Evolutionary conservation across 2,113 vertebrate genomes (phyloP).

Genomic region (Scalopus aquaticus): DNA sequence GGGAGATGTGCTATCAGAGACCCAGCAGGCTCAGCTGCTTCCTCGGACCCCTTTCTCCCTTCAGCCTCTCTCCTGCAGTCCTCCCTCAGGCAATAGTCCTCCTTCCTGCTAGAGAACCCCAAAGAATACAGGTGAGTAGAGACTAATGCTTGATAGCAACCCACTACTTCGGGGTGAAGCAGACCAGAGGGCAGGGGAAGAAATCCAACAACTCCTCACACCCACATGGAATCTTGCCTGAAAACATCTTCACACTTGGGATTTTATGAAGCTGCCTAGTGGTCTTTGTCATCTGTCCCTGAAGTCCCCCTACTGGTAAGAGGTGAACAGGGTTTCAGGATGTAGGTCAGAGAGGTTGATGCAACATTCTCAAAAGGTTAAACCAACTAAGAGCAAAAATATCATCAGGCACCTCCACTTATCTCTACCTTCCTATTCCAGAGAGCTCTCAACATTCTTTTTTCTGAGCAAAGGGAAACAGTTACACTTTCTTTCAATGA

Average conservation of each 20-base stretch:
- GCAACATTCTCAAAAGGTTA: not conserved
- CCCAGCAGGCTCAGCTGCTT: constrained; percentile 46
- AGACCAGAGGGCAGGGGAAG: not conserved
- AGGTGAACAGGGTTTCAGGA: not conserved
- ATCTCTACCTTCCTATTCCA: not conserved
- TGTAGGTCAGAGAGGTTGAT: not conserved
- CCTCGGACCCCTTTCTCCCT: not conserved
- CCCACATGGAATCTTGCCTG: not conserved
- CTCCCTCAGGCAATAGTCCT: not conserved
- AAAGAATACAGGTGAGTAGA: not conserved
- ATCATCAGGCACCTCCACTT: not conserved
- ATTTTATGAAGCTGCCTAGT: not conserved
- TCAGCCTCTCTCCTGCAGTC: not conserved
- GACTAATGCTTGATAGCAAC: not conserved
- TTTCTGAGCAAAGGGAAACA: not conserved
- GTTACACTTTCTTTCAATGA: not conserved
- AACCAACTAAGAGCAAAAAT: not conserved
- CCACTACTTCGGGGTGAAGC: not conserved
- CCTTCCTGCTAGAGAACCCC: not conserved
- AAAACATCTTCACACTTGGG: not conserved
- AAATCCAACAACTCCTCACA: not conserved
- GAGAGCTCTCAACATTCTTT: not conserved
- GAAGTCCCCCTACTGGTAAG: not conserved
- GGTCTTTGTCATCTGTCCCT: not conserved
- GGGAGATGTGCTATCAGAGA: constrained; percentile 43